Conservation (phyloP, 2,888 invertebrate species). For the Ligdia adustata region DNA sequence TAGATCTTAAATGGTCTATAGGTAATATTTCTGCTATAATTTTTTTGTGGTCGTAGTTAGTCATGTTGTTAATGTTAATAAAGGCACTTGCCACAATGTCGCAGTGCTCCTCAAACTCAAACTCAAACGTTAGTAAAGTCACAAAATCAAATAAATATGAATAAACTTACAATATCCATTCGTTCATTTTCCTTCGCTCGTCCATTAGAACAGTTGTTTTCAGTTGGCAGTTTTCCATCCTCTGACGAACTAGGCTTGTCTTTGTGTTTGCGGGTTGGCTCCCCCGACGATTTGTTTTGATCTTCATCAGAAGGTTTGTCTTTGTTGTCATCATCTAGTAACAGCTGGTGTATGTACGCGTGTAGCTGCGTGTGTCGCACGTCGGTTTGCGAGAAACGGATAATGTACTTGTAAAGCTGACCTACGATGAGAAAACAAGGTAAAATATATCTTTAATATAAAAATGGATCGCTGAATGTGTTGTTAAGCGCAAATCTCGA, state of each 20-base stretch:
- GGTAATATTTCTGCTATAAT: too few relatives aligned
- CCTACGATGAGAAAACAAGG: conserved; percentile 57
- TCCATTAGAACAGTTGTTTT: not conserved
- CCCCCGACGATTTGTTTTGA: not conserved
- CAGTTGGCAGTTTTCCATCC: not conserved
- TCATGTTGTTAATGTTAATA: too few relatives aligned
- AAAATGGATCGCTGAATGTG: too few relatives aligned
- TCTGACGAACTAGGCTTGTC: not conserved
- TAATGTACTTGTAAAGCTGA: conserved; percentile 83
- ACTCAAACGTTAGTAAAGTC: too few relatives aligned
- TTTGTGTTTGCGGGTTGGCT: too few relatives aligned
- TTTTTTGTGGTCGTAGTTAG: too few relatives aligned
- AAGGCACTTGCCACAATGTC: too few relatives aligned
- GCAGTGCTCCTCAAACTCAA: too few relatives aligned
- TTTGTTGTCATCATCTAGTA: conserved; percentile 46
- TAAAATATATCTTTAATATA: too few relatives aligned
- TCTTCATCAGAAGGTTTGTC: not conserved
- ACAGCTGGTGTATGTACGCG: conserved; percentile 74
- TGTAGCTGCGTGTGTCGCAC: conserved; percentile 66
- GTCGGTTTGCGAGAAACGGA: conserved; percentile 65
- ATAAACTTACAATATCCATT: conserved; percentile 53
- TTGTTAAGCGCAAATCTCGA: too few relatives aligned
- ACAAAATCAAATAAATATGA: not conserved
- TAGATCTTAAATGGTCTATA: too few relatives aligned
- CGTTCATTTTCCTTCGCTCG: conserved; percentile 12